Evolutionary conservation across 2,797 vertebrate genomes (phyloP).

Genomic region (Lithobates pipiens): DNA sequence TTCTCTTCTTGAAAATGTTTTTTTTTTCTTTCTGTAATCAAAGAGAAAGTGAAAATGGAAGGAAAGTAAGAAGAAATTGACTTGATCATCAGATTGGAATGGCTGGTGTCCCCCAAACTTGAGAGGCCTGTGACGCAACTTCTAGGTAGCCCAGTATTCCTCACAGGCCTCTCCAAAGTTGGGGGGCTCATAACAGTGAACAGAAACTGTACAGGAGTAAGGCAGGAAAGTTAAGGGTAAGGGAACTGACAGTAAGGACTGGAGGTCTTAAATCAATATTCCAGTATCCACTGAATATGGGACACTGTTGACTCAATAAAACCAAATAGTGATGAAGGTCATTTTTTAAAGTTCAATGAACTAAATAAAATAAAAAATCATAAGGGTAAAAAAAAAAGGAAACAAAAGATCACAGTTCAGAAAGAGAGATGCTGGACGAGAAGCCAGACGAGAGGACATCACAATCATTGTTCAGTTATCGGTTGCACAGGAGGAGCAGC

Average conservation of each 20-base stretch:
- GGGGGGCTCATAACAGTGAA: constrained; percentile 87
- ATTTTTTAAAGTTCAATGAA: constrained; percentile 85
- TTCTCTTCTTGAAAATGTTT: constrained; percentile 62
- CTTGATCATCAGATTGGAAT: constrained; percentile 66
- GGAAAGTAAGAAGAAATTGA: constrained; percentile 76
- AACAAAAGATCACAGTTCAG: constrained; percentile 91
- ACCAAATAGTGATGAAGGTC: constrained; percentile 89
- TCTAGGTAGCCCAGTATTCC: background rate
- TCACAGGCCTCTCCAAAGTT: constrained; percentile 73
- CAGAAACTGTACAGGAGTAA: constrained; percentile 52
- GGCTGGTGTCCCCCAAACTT: constrained; percentile 39
- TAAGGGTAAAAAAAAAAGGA: constrained; percentile 78
- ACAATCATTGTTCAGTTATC: constrained; percentile 91
- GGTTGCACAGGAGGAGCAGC: constrained; percentile 89
- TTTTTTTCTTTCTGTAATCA: constrained; percentile 58
- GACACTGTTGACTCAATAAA: constrained; percentile 83
- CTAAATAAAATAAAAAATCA: constrained; percentile 78
- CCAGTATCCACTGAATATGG: constrained; percentile 83
- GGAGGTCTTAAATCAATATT: constrained; percentile 80
- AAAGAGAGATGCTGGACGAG: constrained; percentile 85
- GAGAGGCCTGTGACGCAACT: constrained; percentile 22
- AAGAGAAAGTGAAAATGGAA: constrained; percentile 67
- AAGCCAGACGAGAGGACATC: constrained; percentile 88
- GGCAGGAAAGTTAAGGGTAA: constrained; percentile 69
- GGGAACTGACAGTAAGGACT: constrained; percentile 57